phyloP scores from a whole-genome alignment of 1,140 invertebrate species.

The Temnothorax curvispinosus region DNA sequence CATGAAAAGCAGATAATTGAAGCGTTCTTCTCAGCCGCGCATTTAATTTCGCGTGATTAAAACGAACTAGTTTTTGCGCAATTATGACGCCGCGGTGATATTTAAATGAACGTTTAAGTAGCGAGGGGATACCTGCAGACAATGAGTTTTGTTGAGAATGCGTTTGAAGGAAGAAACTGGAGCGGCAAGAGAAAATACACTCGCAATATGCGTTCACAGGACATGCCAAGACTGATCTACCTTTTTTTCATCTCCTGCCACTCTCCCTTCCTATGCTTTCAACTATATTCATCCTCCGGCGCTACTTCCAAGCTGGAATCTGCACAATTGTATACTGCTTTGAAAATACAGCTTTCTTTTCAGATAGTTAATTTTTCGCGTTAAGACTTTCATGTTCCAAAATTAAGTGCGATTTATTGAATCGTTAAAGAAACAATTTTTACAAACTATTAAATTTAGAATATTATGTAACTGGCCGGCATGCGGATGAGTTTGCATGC shows the following conservation, averaged over 20 bases:
- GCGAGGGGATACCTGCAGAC: conserved; percentile 31
- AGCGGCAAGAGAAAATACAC: conserved; percentile 40
- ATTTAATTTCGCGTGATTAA: conserved; percentile 60
- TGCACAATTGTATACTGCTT: conserved; percentile 65
- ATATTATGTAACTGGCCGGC: neutral
- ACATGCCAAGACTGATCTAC: conserved; percentile 21
- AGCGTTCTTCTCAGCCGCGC: conserved; percentile 26
- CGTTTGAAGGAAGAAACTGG: conserved; percentile 30
- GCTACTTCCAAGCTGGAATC: conserved; percentile 51
- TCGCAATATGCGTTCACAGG: conserved; percentile 50
- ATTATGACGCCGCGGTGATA: conserved; percentile 30
- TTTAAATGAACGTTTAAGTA: conserved; percentile 45
- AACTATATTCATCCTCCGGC: conserved; percentile 60
- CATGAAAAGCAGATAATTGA: conserved; percentile 32
- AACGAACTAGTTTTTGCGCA: conserved; percentile 28
- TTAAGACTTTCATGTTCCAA: neutral
- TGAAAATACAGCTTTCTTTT: conserved; percentile 29
- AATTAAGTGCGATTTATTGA: neutral
- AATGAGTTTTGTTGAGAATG: conserved; percentile 54
- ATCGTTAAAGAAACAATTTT: neutral
- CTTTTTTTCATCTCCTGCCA: conserved; percentile 9
- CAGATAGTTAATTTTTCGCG: conserved; percentile 4
- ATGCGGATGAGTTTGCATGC: neutral
- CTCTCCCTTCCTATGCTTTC: conserved; percentile 19
- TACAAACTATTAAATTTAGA: neutral